phyloP scores from a whole-genome alignment of 1,140 invertebrate species.

The Trachymyrmex cornetzi region DNA sequence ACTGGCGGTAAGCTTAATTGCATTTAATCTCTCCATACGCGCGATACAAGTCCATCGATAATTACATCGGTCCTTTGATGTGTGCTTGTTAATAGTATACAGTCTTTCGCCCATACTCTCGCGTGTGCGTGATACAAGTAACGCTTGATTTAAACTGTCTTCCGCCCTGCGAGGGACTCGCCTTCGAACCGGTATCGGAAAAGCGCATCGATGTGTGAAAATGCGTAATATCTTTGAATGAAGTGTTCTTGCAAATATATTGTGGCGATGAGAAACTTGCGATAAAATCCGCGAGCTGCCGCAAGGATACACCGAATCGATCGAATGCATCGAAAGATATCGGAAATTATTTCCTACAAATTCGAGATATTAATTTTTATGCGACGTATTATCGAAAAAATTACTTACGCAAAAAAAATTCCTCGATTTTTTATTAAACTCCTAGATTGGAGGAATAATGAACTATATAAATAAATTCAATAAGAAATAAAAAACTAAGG shows the following conservation, averaged over 20 bases:
- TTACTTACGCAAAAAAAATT: background rate
- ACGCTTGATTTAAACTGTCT: constrained; percentile 15
- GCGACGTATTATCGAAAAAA: background rate
- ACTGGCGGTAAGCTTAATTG: constrained; percentile 43
- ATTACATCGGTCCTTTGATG: constrained; percentile 41
- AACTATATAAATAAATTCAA: background rate
- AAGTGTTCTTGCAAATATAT: background rate
- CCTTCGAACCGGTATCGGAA: background rate
- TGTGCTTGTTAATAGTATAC: background rate
- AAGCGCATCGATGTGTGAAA: constrained; percentile 11
- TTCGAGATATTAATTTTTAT: background rate
- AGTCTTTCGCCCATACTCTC: background rate
- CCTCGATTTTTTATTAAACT: background rate
- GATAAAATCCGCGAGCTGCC: constrained; percentile 5
- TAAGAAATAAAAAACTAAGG: background rate
- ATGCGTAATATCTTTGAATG: constrained; percentile 33
- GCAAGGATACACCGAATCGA: background rate
- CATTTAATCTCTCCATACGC: constrained; percentile 44
- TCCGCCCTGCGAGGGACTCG: background rate
- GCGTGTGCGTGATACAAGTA: background rate
- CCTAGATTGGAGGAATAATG: background rate
- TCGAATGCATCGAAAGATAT: background rate
- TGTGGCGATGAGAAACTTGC: background rate
- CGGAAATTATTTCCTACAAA: background rate
- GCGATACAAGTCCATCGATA: constrained; percentile 39